Evolutionary conservation across 2,113 vertebrate species (phyloP).

Genomic region (Pseudorasbora parva): DNA sequence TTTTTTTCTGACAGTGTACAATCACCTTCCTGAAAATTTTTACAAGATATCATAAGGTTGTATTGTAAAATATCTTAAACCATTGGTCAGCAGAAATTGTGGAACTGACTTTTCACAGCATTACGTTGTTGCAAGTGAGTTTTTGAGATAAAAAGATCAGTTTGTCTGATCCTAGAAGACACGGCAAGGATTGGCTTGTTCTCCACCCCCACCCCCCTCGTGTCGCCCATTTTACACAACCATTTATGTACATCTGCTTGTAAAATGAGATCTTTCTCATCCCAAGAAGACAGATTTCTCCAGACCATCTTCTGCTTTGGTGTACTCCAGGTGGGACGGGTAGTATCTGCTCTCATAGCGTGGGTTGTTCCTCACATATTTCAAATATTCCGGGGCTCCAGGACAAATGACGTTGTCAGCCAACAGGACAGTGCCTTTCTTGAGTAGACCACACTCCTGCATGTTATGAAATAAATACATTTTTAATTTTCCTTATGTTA

Average conservation of each 20-base stretch:
- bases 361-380: constrained; percentile 65
- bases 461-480: neutral
- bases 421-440: constrained; percentile 63
- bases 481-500: neutral
- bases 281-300: constrained; percentile 68
- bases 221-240: neutral
- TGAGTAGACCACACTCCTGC: constrained; percentile 64
- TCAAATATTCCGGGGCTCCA: constrained; percentile 67
- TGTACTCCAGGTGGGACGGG: constrained; percentile 68
- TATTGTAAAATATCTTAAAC: neutral
- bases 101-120: neutral
- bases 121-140: neutral
- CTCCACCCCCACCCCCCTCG: too few species aligned
- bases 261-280: constrained; percentile 17
- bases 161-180: neutral
- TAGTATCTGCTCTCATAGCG: constrained; percentile 65
- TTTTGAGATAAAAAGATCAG: neutral
- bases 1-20: too few species aligned
- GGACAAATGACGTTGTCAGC: constrained; percentile 72
- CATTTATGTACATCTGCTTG: neutral
- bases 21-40: too few species aligned
- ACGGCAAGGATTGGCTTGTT: too few species aligned
- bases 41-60: neutral
- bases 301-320: constrained; percentile 67
- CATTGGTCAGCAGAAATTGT: neutral